phyloP scores from a whole-genome alignment of 2,797 vertebrate species.

The Siniperca scherzeri region DNA sequence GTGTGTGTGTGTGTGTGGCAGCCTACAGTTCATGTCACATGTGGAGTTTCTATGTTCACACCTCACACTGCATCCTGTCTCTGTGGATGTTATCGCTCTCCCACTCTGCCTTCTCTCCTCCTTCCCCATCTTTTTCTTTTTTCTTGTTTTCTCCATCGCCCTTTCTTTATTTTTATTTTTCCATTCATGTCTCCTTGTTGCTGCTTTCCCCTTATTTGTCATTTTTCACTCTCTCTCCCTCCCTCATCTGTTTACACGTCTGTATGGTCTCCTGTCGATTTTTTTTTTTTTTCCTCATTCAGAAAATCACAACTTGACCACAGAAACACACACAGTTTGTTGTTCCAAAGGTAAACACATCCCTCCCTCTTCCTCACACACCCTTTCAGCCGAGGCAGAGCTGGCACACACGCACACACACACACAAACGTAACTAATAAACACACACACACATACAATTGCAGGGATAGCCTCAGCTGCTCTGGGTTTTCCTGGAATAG shows the following conservation, averaged over 20 bases:
- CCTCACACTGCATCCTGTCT: constrained; percentile 22
- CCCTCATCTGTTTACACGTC: constrained; percentile 22
- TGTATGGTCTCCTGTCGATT: not conserved
- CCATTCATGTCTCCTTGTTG: not conserved
- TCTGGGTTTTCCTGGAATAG: not conserved
- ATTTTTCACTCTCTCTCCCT: not conserved
- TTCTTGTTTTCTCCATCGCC: too few species aligned
- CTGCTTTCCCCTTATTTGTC: not conserved
- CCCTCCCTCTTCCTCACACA: not conserved
- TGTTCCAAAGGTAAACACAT: constrained; percentile 30
- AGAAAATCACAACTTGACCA: constrained; percentile 46
- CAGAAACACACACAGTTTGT: constrained; percentile 13
- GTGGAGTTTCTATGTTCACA: constrained; percentile 39
- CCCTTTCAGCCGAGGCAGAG: not conserved
- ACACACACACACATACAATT: not conserved
- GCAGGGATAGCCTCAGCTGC: not conserved
- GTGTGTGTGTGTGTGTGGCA: constrained; percentile 1
- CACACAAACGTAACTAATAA: not conserved
- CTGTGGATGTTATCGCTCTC: constrained; percentile 15
- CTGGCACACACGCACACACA: constrained; percentile 11
- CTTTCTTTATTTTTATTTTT: not conserved
- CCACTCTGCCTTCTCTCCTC: not conserved
- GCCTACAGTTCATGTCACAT: constrained; percentile 21
- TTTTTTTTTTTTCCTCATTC: constrained; percentile 35
- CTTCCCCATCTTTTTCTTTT: too few species aligned